These are phyloP conservation scores for Eueides isabella DNA, from an alignment of 1,140 invertebrate genomes.

Conservation along the genomic window DNA sequence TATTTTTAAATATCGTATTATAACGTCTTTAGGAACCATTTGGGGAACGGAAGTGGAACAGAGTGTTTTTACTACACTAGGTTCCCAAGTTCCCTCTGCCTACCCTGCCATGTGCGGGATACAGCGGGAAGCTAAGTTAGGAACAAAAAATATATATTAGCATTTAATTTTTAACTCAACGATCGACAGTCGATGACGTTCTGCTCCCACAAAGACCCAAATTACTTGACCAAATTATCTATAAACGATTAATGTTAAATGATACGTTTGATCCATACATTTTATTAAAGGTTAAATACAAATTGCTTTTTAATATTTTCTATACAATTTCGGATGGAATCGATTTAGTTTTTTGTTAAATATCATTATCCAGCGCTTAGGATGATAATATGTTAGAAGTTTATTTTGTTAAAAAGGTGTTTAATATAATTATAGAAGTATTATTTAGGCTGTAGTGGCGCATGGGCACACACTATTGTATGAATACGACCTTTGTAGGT, in stretches of 20 bases:
- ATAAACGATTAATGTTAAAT: conserved; percentile 25
- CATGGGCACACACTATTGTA: no score
- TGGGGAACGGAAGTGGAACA: no score
- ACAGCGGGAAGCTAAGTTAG: no score
- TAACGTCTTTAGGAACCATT: conserved; percentile 24
- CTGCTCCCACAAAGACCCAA: conserved; percentile 21
- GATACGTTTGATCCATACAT: conserved; percentile 23
- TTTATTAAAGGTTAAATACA: conserved; percentile 28
- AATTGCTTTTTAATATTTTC: conserved; percentile 28
- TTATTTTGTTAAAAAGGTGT: not conserved
- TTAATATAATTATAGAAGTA: no score
- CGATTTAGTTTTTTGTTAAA: conserved; percentile 8
- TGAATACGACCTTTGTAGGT: no score
- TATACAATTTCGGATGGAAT: not conserved
- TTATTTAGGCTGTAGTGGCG: no score
- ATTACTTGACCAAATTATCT: conserved; percentile 28
- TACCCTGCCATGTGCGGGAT: no score
- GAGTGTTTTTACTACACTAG: no score
- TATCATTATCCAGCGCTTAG: not conserved
- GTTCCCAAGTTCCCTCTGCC: no score
- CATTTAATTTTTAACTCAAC: conserved; percentile 10
- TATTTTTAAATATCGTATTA: conserved; percentile 8
- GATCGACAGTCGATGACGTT: conserved; percentile 23
- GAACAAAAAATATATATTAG: conserved; percentile 24
- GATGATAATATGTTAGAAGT: not conserved